Base-by-base conservation (phyloP, 23 tunicate species). In the Aplidium turbinatum region DNA sequence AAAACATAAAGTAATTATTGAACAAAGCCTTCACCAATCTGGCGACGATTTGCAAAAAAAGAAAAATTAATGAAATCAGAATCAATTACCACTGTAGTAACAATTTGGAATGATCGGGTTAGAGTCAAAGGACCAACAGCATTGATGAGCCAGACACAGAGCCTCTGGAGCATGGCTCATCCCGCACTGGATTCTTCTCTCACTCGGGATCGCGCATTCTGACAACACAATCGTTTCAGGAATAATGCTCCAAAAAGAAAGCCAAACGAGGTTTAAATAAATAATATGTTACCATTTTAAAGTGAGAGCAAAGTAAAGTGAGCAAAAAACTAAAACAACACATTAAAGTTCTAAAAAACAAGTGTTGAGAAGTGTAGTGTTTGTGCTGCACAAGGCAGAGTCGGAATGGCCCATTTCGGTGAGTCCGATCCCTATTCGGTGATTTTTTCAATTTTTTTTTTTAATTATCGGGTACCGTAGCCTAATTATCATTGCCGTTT, bases 81-180 rank as follows among this genome's bases (percentile, higher is more conserved):
- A 20, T 5, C 7, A 47, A 57, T 58, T 72, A 84, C 90, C 32
- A 45, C 78, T 54, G 47, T 55, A 77, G 77, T 64, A 84, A 40
- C 90, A 84, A 76, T 82, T 69, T 13, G 90, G 90, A 3, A 84
- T 42, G n/a, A n/a, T 30, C 19, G 78, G 90, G 32, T 76, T 47
- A 13, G 62, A 6, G 5, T 62, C 72, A 13, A 71, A 62, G 1
- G 66, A 63, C 90, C 90, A 84, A 54, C 90, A 84, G 35, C 90
- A 84, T 21, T 77, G 58, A 57, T 76, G 53, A 22, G 90, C 82
- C 34, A 36, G 57, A 78, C 90, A 84, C 31, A 75, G 35, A 36
- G 82, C 34, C 68, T 51, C 35, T 16, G 82, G 39, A 23, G 60
- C 58, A 55, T 55, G 71, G 0, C 40, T 28, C 11, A 71, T 39